Percentiles rank a stretch among this genome's conserved stretches.
Conservation (phyloP, 2,888 invertebrate genomes). For the Lingula anatina region DNA sequence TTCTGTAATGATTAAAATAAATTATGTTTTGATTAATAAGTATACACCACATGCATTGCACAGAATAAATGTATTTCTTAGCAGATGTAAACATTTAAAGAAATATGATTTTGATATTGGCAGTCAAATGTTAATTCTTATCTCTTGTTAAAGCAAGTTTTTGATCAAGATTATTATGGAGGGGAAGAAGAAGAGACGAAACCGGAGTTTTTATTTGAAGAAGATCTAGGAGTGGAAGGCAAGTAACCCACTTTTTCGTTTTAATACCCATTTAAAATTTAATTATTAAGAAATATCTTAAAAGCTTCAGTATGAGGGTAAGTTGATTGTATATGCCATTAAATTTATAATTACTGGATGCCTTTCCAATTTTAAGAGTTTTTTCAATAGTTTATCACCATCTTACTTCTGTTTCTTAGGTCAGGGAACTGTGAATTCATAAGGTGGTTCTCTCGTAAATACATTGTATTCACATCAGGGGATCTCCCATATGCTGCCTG, state of each 20-base stretch:
- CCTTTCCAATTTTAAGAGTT: not conserved
- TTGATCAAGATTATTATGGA: slow-evolving; percentile 81
- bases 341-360: not conserved
- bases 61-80: not conserved
- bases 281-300: too few relatives aligned
- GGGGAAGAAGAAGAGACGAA: slow-evolving; percentile 67
- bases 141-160: slow-evolving; percentile 66
- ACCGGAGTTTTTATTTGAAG: slow-evolving; percentile 60
- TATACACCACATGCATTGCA: not conserved
- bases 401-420: too few relatives aligned
- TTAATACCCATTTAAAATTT: not conserved
- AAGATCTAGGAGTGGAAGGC: slow-evolving; percentile 7
- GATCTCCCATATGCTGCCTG: too few relatives aligned
- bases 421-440: too few relatives aligned
- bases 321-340: too few relatives aligned
- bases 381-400: not conserved
- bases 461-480: too few relatives aligned
- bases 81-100: too few relatives aligned
- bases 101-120: too few relatives aligned
- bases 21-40: not conserved
- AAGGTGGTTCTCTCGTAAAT: too few relatives aligned
- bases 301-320: too few relatives aligned
- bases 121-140: too few relatives aligned
- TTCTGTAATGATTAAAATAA: not conserved
- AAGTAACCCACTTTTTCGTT: not conserved